Percentiles rank a stretch among this genome's conserved stretches.
These are phyloP conservation scores for Rhingia rostrata DNA, from an alignment of 2,888 invertebrate species.

Conservation along the genomic window DNA sequence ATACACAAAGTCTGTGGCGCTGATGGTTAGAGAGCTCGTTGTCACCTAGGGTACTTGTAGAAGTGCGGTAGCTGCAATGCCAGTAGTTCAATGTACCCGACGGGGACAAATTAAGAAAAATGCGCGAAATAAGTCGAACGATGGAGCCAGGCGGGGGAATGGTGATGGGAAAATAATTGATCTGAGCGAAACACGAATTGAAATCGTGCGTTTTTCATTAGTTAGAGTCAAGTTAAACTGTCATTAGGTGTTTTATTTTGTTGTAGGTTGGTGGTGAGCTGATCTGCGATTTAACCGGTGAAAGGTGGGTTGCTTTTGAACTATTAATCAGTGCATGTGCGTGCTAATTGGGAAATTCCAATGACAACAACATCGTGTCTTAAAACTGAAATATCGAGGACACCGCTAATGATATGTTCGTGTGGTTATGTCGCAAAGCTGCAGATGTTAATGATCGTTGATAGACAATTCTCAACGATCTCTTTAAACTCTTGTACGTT, in stretches of 20 bases:
- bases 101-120: conserved; percentile 48
- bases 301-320: not conserved
- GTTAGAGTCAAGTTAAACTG: conserved; percentile 29
- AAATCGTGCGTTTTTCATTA: conserved; percentile 66
- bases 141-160: not conserved
- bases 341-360: conserved; percentile 1
- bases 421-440: too few relatives aligned
- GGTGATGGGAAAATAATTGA: conserved; percentile 9
- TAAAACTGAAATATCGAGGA: too few relatives aligned
- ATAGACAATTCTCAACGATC: too few relatives aligned
- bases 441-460: too few relatives aligned
- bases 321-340: conserved; percentile 24
- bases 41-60: conserved; percentile 19
- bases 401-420: too few relatives aligned
- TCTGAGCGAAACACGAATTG: conserved; percentile 34
- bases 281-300: conserved; percentile 13
- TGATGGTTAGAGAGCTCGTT: conserved; percentile 50
- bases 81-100: conserved; percentile 21
- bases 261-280: not conserved
- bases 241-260: conserved; percentile 34
- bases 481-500: too few relatives aligned
- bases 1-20: conserved; percentile 21
- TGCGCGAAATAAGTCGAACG: conserved; percentile 39
- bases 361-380: not conserved
- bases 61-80: conserved; percentile 3